These are phyloP conservation scores for Rhipidura dahli DNA, from an alignment of 2,113 vertebrate species.

Conservation along the genomic window DNA sequence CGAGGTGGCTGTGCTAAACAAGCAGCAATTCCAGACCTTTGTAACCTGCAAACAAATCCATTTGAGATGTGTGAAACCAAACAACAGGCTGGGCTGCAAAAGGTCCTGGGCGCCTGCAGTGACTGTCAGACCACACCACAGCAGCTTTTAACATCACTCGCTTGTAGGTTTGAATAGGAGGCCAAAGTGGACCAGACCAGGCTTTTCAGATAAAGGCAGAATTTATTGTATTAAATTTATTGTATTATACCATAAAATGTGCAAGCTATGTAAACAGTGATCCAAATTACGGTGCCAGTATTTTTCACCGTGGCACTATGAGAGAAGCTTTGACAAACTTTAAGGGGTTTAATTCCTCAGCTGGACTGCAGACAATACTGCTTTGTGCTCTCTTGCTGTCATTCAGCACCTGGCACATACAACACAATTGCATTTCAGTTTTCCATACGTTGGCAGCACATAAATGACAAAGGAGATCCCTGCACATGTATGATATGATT, in stretches of 20 bases:
- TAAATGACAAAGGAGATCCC: not conserved
- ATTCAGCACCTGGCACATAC: not conserved
- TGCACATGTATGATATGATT: not conserved
- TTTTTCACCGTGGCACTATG: not conserved
- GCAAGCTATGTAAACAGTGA: not conserved
- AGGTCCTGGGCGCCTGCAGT: not conserved
- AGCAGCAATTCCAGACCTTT: not conserved
- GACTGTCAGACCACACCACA: not conserved
- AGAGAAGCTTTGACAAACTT: not conserved
- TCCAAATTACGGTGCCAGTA: not conserved
- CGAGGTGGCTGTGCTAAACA: not conserved
- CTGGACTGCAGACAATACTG: not conserved
- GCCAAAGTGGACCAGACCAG: not conserved
- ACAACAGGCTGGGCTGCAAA: not conserved
- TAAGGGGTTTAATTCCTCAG: not conserved
- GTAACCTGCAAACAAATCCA: not conserved
- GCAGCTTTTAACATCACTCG: not conserved
- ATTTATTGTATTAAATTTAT: not conserved
- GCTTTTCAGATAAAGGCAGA: not conserved
- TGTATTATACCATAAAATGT: not conserved
- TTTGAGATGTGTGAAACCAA: not conserved
- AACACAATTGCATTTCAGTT: not conserved
- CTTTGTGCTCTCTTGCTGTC: not conserved
- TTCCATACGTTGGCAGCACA: not conserved
- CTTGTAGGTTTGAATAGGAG: not conserved